Evolutionary conservation across 2,797 vertebrate genomes (phyloP), one percentile per base, ranked within the genome.

Genomic region (Crocidura indochinensis): DNA sequence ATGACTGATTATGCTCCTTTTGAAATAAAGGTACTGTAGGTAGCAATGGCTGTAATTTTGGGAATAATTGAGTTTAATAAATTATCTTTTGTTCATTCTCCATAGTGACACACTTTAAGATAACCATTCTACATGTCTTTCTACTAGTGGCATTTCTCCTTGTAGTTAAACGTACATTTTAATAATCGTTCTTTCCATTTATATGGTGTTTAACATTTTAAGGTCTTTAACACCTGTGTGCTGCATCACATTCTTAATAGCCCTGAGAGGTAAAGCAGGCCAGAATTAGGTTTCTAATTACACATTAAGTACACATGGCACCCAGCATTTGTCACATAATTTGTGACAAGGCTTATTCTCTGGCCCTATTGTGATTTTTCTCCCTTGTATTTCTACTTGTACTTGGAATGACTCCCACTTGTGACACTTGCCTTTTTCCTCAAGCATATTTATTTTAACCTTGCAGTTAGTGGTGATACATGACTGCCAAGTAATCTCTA

Each of bases 171-270:
- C 69, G 88, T 91, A 72, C 74, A 64, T 93, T 94, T 90, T 80
- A 93, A 84, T 77, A 81, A 82, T 44, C 89, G 88, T 12, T n/a
- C 65, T 82, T 95, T 27, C n/a, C 15, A 20, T 84, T 88, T 78
- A 68, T 19, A 4, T 56, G 46, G 14, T 51, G 68, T 60, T 95
- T 93, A 91, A 94, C 27, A 81, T 87, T 73, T 71, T 67, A 71
- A 75, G 29, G 6, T 49, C 69, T 92, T 94, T 88, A 92, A 87
- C 65, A 92, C 62, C 64, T 84, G 78, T 73, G 44, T 83, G n/a
- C 26, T 64, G 67, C 46, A 77, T 84, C 64, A 92, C 84, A 88
- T 69, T 67, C 10, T 0, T 83, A 65, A 87, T 47, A 79, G 24
- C 15, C 62, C 29, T 22, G 22, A 71, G 44, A 64, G 8, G 15